Percentiles rank a stretch among this genome's conserved stretches.
These are phyloP conservation scores for Pecten maximus DNA, from an alignment of 2,888 invertebrate species.

Conservation along the genomic window DNA sequence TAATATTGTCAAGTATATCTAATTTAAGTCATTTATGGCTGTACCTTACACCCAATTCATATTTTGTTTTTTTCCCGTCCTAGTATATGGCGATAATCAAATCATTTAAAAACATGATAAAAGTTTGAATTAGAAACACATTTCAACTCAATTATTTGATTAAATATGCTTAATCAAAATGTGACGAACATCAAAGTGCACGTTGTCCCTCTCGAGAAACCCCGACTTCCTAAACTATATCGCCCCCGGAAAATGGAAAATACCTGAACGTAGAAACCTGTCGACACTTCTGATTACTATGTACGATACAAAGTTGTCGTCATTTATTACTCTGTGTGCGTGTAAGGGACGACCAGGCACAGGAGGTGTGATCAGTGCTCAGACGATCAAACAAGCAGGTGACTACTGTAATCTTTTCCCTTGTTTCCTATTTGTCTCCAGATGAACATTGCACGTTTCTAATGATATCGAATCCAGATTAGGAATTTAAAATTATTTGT, in stretches of 20 bases:
- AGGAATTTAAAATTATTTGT: no score
- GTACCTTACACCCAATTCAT: no score
- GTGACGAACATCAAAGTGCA: background rate
- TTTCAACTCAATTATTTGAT: background rate
- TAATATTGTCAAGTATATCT: no score
- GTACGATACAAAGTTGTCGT: background rate
- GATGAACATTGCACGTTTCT: background rate
- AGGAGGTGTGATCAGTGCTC: background rate
- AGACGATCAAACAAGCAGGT: background rate
- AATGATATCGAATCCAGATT: no score
- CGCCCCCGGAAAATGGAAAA: background rate
- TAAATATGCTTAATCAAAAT: background rate
- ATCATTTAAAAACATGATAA: background rate
- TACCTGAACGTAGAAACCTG: background rate
- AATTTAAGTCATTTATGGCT: no score
- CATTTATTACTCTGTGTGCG: background rate
- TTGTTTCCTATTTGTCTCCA: background rate
- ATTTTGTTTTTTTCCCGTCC: no score
- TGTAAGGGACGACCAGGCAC: background rate
- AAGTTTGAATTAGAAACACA: background rate
- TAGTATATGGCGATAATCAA: background rate
- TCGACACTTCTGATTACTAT: background rate
- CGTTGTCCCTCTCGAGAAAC: background rate
- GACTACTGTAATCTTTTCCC: no score
- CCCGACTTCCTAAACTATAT: background rate